Evolutionary conservation across 2,113 vertebrate species (phyloP).

Genomic region (Speoplatyrhinus poulsoni): DNA sequence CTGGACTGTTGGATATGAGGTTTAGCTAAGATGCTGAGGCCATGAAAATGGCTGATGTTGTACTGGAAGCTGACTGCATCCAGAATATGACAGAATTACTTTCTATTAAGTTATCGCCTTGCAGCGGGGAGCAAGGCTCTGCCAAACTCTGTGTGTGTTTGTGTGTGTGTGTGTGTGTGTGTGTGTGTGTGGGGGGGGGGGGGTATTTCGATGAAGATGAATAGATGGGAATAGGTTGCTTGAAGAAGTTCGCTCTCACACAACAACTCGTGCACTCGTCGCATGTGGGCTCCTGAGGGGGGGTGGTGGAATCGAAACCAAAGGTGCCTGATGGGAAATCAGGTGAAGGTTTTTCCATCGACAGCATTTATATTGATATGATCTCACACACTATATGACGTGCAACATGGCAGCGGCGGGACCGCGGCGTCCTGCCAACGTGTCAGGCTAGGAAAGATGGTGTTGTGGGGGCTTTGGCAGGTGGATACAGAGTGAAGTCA

Average conservation of each 20-base stretch:
- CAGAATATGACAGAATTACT: conserved; percentile 12
- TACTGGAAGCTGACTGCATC: conserved; percentile 1
- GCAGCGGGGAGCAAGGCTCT: neutral
- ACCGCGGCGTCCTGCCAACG: conserved; percentile 22
- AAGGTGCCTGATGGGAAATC: conserved; percentile 36
- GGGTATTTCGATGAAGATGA: neutral
- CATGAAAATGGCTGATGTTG: conserved; percentile 18
- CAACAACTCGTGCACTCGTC: too few relatives aligned
- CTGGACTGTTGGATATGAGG: neutral
- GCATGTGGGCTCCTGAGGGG: neutral
- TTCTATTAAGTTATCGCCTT: neutral
- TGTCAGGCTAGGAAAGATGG: conserved; percentile 12
- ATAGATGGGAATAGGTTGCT: too few relatives aligned
- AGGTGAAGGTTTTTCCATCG: neutral
- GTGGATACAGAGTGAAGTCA: neutral
- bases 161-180: neutral
- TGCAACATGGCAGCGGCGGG: conserved; percentile 23
- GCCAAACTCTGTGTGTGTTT: neutral
- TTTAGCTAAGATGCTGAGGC: conserved; percentile 5
- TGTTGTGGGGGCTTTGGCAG: neutral
- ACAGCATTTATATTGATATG: conserved; percentile 60
- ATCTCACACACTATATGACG: conserved; percentile 41
- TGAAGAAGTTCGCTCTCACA: too few relatives aligned
- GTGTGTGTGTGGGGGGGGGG: neutral
- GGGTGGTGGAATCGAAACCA: conserved; percentile 41